phyloP scores from a whole-genome alignment of 2,113 vertebrate species.

The Malurus elegans region DNA sequence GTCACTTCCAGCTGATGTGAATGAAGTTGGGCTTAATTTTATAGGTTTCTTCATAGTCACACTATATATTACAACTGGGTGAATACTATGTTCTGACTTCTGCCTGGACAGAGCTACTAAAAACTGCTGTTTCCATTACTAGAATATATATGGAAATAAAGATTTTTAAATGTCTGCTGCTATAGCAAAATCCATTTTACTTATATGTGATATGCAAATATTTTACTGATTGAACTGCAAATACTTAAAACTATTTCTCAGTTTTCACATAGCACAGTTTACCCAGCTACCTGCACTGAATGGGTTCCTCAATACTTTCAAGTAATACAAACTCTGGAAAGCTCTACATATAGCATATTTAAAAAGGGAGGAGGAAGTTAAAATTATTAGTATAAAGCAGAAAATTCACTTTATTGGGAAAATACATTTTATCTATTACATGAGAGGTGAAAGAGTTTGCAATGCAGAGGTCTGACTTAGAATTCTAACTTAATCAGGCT shows the following conservation, averaged over 20 bases:
- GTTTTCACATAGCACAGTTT: neutral
- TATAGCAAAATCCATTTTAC: neutral
- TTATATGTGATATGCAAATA: neutral
- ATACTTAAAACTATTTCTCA: neutral
- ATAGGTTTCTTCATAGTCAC: neutral
- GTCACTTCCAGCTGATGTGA: neutral
- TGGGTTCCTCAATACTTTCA: neutral
- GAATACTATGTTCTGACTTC: neutral
- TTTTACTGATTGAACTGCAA: neutral
- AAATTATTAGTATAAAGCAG: neutral
- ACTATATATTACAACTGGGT: neutral
- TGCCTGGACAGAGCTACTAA: neutral
- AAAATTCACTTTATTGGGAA: neutral
- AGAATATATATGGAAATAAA: neutral
- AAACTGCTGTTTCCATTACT: neutral
- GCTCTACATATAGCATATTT: neutral
- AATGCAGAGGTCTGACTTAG: neutral
- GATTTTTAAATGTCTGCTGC: neutral
- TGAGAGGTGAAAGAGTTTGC: neutral
- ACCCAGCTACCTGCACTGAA: neutral
- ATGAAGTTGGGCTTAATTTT: neutral
- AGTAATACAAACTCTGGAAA: neutral
- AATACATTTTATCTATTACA: neutral
- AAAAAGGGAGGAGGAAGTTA: rapidly evolving
- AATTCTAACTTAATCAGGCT: neutral